A percentile compares a stretch with the other conserved stretches of the same genome.
These are phyloP conservation scores for Lepus timidus DNA, from an alignment of 2,113 vertebrate species.

Conservation along the genomic window DNA sequence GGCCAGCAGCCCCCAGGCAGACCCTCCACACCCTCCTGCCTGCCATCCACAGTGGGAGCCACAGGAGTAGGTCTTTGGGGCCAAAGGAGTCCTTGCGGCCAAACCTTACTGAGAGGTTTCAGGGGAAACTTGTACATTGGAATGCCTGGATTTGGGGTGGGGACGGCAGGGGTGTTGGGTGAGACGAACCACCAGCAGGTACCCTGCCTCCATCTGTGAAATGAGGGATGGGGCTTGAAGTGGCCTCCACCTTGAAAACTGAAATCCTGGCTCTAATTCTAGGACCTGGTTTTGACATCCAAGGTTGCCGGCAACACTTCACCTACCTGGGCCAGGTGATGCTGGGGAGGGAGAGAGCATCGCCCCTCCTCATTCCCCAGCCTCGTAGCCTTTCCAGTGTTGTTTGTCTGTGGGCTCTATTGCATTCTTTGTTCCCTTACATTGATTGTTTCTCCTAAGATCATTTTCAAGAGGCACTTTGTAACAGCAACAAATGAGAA, in stretches of 20 bases:
- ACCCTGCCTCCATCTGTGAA: neutral
- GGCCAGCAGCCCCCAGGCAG: neutral
- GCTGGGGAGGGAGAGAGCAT: too few relatives aligned
- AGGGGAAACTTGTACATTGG: neutral
- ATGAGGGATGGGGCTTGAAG: too few relatives aligned
- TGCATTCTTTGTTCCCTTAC: neutral
- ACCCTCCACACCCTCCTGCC: too few relatives aligned
- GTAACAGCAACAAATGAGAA: neutral
- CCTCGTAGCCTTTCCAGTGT: too few relatives aligned
- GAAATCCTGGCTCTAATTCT: neutral
- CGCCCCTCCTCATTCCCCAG: neutral
- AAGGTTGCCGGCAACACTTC: neutral
- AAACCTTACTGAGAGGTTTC: neutral
- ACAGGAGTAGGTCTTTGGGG: too few relatives aligned
- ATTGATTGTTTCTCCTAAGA: neutral
- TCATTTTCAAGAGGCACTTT: neutral
- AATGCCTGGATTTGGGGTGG: neutral
- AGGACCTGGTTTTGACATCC: neutral
- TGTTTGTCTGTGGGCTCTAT: neutral
- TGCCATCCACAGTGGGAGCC: neutral
- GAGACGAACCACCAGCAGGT: rapidly evolving
- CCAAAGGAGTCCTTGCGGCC: neutral
- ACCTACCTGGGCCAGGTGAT: too few relatives aligned
- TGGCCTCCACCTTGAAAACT: neutral
- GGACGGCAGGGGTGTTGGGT: rapidly evolving